phyloP scores from a whole-genome alignment of 2,888 invertebrate genomes.

The Campoplex capitator region DNA sequence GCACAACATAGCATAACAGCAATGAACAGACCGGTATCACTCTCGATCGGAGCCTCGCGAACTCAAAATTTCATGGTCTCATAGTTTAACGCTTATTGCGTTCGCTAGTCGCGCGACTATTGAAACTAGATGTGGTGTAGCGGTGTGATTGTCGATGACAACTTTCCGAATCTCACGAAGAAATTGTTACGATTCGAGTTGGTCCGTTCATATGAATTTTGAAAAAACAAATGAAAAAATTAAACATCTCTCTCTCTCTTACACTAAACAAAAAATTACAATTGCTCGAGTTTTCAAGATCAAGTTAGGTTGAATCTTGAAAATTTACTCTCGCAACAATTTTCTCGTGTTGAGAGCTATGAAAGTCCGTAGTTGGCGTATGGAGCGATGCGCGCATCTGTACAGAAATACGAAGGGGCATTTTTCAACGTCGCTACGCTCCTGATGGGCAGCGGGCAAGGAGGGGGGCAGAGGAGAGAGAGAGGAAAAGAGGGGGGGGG shows the following conservation, averaged over 20 bases:
- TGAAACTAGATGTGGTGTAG: too few species aligned
- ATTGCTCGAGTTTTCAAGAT: too few species aligned
- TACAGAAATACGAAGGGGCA: background rate
- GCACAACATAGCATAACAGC: conserved; percentile 47
- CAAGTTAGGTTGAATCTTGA: too few species aligned
- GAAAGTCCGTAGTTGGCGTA: background rate
- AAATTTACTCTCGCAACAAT: too few species aligned
- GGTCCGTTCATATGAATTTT: too few species aligned
- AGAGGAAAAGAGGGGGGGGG: background rate
- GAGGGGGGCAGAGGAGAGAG: background rate
- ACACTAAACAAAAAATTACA: too few species aligned
- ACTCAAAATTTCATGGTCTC: background rate
- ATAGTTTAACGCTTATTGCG: background rate
- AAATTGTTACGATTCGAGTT: too few species aligned
- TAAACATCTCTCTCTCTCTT: too few species aligned
- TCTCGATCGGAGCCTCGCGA: conserved; percentile 52
- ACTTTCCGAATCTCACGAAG: too few species aligned
- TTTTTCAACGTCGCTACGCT: conserved; percentile 72
- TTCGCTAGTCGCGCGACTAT: too few species aligned
- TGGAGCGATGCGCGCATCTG: background rate
- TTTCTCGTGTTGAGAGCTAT: background rate
- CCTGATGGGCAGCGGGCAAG: conserved; percentile 68
- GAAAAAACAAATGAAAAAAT: too few species aligned
- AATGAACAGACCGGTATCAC: conserved; percentile 68
- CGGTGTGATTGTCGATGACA: too few species aligned